Evolutionary conservation across 2,113 vertebrate genomes (phyloP).

Genomic region (Vidua chalybeata): DNA sequence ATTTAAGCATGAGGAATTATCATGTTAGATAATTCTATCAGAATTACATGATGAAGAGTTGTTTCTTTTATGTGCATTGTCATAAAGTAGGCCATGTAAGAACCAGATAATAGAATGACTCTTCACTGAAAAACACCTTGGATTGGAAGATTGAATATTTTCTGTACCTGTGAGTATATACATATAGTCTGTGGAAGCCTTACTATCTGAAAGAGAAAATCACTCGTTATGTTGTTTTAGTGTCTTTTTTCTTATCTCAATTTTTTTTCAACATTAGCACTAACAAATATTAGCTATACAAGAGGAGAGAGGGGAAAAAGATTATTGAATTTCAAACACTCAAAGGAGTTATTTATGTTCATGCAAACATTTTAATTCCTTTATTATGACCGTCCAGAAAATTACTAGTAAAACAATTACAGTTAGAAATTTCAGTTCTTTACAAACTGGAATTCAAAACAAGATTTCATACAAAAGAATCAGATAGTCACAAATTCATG

Average conservation of each 20-base stretch:
- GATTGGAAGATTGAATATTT: background rate
- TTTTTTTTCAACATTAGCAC: background rate
- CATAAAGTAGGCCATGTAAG: background rate
- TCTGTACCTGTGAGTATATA: background rate
- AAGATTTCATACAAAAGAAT: background rate
- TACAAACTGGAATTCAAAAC: background rate
- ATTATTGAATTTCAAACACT: background rate
- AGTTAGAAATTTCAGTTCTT: background rate
- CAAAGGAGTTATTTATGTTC: background rate
- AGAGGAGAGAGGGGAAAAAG: background rate
- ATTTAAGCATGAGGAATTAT: background rate
- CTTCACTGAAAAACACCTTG: background rate
- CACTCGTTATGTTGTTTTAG: background rate
- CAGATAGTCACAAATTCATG: background rate
- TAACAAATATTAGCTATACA: background rate
- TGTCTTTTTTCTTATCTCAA: background rate
- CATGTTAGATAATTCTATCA: background rate
- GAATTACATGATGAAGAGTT: background rate
- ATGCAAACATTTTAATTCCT: background rate
- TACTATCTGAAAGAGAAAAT: background rate
- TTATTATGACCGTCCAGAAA: background rate
- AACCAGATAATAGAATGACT: background rate
- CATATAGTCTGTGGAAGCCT: background rate
- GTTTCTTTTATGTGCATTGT: background rate
- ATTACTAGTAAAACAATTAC: background rate